A percentile compares a stretch with the other conserved stretches of the same genome.
phyloP scores from a whole-genome alignment of 2,797 vertebrate genomes.

The Sebastes iracundus region DNA sequence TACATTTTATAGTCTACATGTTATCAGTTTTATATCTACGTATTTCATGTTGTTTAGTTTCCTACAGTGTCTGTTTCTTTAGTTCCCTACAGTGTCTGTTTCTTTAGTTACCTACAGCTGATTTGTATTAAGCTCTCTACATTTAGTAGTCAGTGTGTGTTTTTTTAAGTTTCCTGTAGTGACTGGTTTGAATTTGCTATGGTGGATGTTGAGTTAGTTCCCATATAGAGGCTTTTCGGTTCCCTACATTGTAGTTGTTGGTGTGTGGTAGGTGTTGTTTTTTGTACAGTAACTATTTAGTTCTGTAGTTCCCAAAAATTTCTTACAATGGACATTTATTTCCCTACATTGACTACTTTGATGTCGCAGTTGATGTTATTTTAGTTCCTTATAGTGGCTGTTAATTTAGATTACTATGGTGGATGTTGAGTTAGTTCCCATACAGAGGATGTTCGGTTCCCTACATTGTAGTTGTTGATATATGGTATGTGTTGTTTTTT shows the following conservation, averaged over 20 bases:
- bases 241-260: too few relatives aligned
- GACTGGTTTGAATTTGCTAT: neutral
- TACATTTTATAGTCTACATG: neutral
- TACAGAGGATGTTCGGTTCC: neutral
- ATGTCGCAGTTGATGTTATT: too few relatives aligned
- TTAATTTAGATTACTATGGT: neutral
- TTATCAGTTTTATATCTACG: neutral
- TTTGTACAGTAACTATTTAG: too few relatives aligned
- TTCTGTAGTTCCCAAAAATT: too few relatives aligned
- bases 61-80: neutral
- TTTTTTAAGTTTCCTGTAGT: neutral
- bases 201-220: too few relatives aligned
- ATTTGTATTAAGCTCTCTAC: neutral
- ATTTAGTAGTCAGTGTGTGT: neutral
- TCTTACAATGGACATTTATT: too few relatives aligned
- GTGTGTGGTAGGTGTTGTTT: too few relatives aligned
- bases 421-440: neutral
- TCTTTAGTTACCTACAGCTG: neutral
- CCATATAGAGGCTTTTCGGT: too few relatives aligned
- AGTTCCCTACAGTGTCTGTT: neutral
- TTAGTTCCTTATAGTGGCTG: neutral
- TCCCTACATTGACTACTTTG: too few relatives aligned
- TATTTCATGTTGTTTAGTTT: neutral
- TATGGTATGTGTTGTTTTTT: neutral
- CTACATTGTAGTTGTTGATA: neutral